Percentiles rank a stretch among this genome's conserved stretches.
phyloP scores from a whole-genome alignment of 2,113 vertebrate genomes.

The Lepisosteus oculatus region DNA sequence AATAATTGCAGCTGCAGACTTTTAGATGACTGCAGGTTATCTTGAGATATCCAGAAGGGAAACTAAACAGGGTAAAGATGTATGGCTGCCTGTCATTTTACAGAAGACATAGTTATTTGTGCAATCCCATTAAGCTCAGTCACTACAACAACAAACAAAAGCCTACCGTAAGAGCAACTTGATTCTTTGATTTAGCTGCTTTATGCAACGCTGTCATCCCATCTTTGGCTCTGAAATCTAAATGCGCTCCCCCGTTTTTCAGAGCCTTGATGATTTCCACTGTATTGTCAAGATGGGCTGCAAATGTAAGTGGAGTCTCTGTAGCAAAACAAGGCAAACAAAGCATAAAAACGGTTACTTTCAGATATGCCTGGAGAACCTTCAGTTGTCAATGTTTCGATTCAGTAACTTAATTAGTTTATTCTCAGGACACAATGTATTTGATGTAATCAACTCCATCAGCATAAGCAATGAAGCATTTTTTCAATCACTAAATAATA shows the following conservation, averaged over 20 bases:
- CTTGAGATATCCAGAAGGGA: no score
- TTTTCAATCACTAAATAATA: no score
- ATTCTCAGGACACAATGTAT: no score
- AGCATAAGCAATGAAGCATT: no score
- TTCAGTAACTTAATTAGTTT: not conserved
- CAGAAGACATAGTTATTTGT: no score
- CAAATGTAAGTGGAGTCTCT: constrained; percentile 88
- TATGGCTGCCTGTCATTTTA: no score
- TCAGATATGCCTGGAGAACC: not conserved
- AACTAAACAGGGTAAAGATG: no score
- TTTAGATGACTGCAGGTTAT: no score
- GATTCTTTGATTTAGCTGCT: constrained; percentile 81
- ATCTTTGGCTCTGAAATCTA: constrained; percentile 90
- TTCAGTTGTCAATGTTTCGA: not conserved
- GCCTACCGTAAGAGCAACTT: constrained; percentile 74
- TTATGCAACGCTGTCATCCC: constrained; percentile 92
- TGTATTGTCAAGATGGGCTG: constrained; percentile 74
- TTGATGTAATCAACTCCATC: no score
- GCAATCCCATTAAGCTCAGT: no score
- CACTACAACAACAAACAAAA: not conserved
- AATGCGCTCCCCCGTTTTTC: constrained; percentile 83
- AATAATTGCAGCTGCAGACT: no score
- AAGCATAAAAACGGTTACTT: not conserved
- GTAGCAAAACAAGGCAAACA: constrained; percentile 14
- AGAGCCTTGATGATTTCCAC: constrained; percentile 81